Percentiles rank a stretch among this genome's conserved stretches.
Evolutionary conservation across 2,797 vertebrate genomes (phyloP).

Genomic region (Fistularia commersonii): DNA sequence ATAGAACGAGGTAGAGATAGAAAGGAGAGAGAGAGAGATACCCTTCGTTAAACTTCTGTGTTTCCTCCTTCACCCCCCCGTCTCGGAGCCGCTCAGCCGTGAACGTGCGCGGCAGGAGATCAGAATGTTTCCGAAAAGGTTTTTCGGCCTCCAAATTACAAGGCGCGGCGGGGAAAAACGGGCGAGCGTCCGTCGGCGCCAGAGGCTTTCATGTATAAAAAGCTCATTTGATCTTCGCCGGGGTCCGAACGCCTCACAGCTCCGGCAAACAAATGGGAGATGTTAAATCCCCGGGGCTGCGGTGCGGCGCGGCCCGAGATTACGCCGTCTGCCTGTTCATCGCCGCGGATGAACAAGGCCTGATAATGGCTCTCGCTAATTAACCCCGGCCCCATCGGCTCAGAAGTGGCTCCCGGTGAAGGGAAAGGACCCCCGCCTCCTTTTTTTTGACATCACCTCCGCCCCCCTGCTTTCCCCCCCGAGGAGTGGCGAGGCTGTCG

Average conservation of each 20-base stretch:
- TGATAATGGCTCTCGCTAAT: constrained; percentile 66
- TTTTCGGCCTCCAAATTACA: constrained; percentile 32
- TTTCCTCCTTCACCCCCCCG: constrained; percentile 15
- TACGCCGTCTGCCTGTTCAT: constrained; percentile 57
- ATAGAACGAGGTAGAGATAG: not conserved
- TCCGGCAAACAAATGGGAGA: constrained; percentile 28
- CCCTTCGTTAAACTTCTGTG: constrained; percentile 22
- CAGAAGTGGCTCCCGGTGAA: constrained; percentile 50
- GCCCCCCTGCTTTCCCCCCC: no score
- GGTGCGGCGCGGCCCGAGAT: constrained; percentile 41
- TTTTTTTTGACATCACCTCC: no score
- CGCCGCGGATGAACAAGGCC: constrained; percentile 40
- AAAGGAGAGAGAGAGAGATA: constrained; percentile 4
- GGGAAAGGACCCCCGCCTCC: no score
- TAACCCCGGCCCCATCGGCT: no score
- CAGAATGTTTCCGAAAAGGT: constrained; percentile 19
- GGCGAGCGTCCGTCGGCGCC: no score
- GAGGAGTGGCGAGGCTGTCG: no score
- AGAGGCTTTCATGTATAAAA: constrained; percentile 35
- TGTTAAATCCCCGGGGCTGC: constrained; percentile 30
- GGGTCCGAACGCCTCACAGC: constrained; percentile 13
- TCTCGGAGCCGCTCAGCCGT: constrained; percentile 5
- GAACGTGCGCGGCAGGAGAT: constrained; percentile 17
- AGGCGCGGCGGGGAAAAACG: not conserved
- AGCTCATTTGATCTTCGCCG: constrained; percentile 19